Conservation (phyloP, 2,888 invertebrate species). For the Drosophila lutescens region DNA sequence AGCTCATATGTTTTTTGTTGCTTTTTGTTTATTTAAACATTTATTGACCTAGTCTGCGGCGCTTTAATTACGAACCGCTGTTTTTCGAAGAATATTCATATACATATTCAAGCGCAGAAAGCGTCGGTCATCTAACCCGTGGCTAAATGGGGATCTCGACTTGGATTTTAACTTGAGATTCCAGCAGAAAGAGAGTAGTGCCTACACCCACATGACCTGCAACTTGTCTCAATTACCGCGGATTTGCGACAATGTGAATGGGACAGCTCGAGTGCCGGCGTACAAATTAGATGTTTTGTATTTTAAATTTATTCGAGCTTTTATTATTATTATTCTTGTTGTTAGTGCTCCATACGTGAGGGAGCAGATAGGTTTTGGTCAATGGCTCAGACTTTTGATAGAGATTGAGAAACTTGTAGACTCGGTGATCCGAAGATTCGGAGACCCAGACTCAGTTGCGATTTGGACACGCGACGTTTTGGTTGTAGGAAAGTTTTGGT, state of each 20-base stretch:
- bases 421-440: constrained; percentile 7
- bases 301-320: constrained; percentile 35
- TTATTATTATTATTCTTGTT: constrained; percentile 35
- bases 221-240: constrained; percentile 42
- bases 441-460: constrained; percentile 50
- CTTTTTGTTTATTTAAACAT: constrained; percentile 17
- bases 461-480: constrained; percentile 55
- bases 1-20: constrained; percentile 10
- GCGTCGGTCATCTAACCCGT: constrained; percentile 27
- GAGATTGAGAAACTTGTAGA: constrained; percentile 11
- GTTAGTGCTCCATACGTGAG: constrained; percentile 22
- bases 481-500: constrained; percentile 38
- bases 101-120: constrained; percentile 29
- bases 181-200: constrained; percentile 6
- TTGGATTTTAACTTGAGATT: background rate
- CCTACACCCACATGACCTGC: constrained; percentile 18
- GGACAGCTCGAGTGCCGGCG: constrained; percentile 30
- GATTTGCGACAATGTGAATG: constrained; percentile 27
- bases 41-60: constrained; percentile 45
- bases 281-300: constrained; percentile 60
- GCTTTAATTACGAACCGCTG: constrained; percentile 25
- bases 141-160: background rate
- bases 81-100: constrained; percentile 9
- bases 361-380: constrained; percentile 50
- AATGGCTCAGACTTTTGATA: constrained; percentile 33